A percentile compares a stretch with the other conserved stretches of the same genome.
Evolutionary conservation across 2,113 vertebrate genomes (phyloP).

Genomic region (Epinephelus lanceolatus): DNA sequence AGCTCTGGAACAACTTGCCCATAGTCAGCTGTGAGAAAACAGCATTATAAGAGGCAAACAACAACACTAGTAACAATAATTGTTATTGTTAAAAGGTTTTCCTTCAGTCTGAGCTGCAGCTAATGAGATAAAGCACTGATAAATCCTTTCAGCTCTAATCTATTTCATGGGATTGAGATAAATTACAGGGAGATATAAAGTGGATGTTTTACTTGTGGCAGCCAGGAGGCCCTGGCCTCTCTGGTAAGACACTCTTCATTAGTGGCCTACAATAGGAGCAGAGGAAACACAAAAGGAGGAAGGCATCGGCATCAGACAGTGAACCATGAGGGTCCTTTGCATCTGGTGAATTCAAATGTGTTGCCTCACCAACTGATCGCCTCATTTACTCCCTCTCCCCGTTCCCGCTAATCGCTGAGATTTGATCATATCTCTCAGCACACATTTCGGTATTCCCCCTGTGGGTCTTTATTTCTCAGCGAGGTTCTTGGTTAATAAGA

Average conservation of each 20-base stretch:
- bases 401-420: slow-evolving; percentile 50
- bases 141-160: slow-evolving; percentile 54
- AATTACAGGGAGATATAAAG: slow-evolving; percentile 49
- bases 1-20: slow-evolving; percentile 23
- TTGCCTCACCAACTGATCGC: slow-evolving; percentile 1
- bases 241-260: slow-evolving; percentile 70
- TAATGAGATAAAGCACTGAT: slow-evolving; percentile 52
- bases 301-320: slow-evolving; percentile 41
- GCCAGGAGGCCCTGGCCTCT: slow-evolving; percentile 37
- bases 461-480: slow-evolving; percentile 36
- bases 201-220: slow-evolving; percentile 54
- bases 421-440: slow-evolving; percentile 56
- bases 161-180: slow-evolving; percentile 51
- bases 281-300: slow-evolving; percentile 54
- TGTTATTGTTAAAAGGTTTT: slow-evolving; percentile 38
- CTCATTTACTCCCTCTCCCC: slow-evolving; percentile 40
- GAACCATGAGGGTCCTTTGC: slow-evolving; percentile 42
- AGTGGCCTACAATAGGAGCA: slow-evolving; percentile 56
- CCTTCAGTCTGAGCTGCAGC: slow-evolving; percentile 13
- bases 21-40: slow-evolving; percentile 11
- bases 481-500: slow-evolving; percentile 34
- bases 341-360: slow-evolving; percentile 17
- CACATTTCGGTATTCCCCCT: slow-evolving; percentile 15
- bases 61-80: slow-evolving; percentile 25
- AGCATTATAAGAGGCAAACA: slow-evolving; percentile 33